Evolutionary conservation across 2,113 vertebrate species (phyloP), one percentile per base, ranked within the genome.

Genomic region (Andinoacara biseriatus): DNA sequence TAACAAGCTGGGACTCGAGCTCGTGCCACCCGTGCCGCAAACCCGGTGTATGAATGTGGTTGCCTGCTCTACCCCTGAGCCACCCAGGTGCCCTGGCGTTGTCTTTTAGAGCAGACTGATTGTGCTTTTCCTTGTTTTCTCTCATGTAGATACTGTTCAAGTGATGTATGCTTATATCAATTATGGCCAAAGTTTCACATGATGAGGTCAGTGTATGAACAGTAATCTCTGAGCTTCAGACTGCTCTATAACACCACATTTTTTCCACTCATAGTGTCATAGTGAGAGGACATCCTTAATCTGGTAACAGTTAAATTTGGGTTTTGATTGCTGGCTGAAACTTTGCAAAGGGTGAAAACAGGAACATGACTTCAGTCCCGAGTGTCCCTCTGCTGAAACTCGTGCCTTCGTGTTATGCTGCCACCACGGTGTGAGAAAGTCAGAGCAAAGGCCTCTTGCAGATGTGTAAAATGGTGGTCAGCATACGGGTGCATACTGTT

Each of bases 371-470:
- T 79, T 29, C 24, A 35, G 38, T 57, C 60, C 57, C 49, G 29
- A 81, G 74, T 49, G 49, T 58, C 59, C 35, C 8, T 61, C 83
- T 78, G 82, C 80, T 79, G 87, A 92, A 92, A 86, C 46, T 92
- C 57, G 10, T 87, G 83, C 22, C 76, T 86, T 80, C 43, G 2
- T 91, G 90, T 87, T 69, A 92, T 26, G 67, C 58, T 86, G 75
- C 67, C 87, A 89, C 81, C 10, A 1, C 6, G 9, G 86, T 90
- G 91, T 89, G 77, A 93, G 85, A 90, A 86, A 74, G n/a, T 63
- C 22, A n/a, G 62, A 82, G 77, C 54, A 40, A 89, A 88, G 61
- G 67, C 58, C 75, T 72, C 59, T 24, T 35, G 65, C 43, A 67
- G 14, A 58, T 82, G 80, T 82, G 84, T 74, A 20, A 81, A 87